Evolutionary conservation across 2,888 invertebrate species (phyloP), one percentile per base, ranked within the genome.

Genomic region (Parnassius mnemosyne): DNA sequence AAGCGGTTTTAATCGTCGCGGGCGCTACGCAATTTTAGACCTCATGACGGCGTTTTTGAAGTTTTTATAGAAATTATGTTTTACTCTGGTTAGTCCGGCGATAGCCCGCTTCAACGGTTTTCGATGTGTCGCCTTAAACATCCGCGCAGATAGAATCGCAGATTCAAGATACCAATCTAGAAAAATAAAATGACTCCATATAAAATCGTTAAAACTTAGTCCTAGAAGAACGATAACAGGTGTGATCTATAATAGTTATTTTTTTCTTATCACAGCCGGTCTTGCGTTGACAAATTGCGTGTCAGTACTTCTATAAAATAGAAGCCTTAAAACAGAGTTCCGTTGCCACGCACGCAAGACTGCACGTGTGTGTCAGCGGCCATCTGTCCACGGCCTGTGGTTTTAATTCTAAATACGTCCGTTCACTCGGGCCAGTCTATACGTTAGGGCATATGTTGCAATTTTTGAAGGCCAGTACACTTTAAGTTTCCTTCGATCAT

Each of bases 291-390:
- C 66, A 65, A 66, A 66, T 64, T 66, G 66, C 64, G 60, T 67
- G 61, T 3, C 61, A 65, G 60, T 66, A 64, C 61, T 49, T 13
- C 49, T 9, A 13, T 13, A 69, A 66, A 64, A 69, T 70, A 69
- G 74, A 74, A 74, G 72, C 74, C 74, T 66, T 68, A 66, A 60
- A 69, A 72, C 65, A 62, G 66, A 70, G 72, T 70, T 71, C 71
- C 72, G 68, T 69, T 61, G 66, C 60, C 56, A 57, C 61, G 46
- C 59, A 58, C 53, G 59, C 49, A 41, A 44, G 16, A 42, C 57
- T 57, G 41, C 51, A 56, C 61, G 50, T 56, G 57, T 56, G 63
- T 25, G 2, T 11, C 34, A 51, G 55, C 52, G 46, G 53, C 59
- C 60, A 66, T 66, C 59, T 66, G 66, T 59, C 47, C 60, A 51